These are phyloP conservation scores for Rhyacophila evoluta DNA, from an alignment of 2,888 invertebrate species.

Conservation along the genomic window DNA sequence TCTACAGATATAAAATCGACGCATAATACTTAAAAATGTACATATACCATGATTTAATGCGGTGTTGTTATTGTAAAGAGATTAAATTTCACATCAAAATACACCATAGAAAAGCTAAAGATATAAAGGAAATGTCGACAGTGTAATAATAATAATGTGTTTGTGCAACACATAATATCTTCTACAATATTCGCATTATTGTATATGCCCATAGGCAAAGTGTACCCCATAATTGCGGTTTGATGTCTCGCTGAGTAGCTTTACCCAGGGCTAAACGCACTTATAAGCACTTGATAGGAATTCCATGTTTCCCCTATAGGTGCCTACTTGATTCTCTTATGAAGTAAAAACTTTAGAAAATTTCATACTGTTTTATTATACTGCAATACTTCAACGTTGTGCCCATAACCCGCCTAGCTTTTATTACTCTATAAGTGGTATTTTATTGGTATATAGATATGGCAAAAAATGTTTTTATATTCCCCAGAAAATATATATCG, in stretches of 20 bases:
- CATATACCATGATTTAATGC: no score
- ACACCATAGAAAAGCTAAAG: not conserved
- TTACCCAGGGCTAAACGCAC: slow-evolving; percentile 2
- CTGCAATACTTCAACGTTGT: no score
- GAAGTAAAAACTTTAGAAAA: not conserved
- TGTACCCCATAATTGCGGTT: slow-evolving; percentile 8
- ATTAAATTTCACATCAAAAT: not conserved
- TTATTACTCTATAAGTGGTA: no score
- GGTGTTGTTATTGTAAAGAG: no score
- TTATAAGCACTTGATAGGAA: slow-evolving; percentile 22
- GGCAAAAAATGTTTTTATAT: no score
- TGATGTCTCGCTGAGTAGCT: slow-evolving; percentile 11
- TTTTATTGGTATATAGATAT: no score
- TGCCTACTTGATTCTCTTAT: not conserved
- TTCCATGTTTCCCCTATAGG: not conserved
- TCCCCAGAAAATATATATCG: no score
- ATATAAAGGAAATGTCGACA: not conserved
- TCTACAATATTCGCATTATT: not conserved
- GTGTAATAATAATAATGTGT: not conserved
- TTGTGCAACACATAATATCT: slow-evolving; percentile 7
- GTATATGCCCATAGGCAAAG: not conserved
- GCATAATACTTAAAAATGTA: no score
- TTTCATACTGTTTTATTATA: not conserved
- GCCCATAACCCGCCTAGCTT: no score
- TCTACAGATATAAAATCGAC: no score